Evolutionary conservation across 64 coral and sea anemone species (phyloP).

Genomic region (Astreopora myriophthalma): DNA sequence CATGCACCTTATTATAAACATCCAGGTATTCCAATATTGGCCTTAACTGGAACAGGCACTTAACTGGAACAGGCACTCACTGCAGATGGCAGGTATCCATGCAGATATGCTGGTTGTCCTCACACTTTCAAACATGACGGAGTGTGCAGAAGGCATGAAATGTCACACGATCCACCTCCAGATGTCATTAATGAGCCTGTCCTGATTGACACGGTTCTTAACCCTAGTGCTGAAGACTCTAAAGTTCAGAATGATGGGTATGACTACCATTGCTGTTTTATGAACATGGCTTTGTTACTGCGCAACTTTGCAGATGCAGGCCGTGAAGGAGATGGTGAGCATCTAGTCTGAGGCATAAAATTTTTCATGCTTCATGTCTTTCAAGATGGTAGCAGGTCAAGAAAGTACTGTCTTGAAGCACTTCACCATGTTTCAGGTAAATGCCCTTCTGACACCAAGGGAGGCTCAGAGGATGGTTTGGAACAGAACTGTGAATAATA

Average conservation of each 20-base stretch:
- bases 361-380: slow-evolving; percentile 22
- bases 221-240: background rate
- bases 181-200: background rate
- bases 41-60: background rate
- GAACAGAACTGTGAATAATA: slow-evolving; percentile 67
- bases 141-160: background rate
- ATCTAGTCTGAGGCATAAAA: slow-evolving; percentile 3
- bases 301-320: slow-evolving; percentile 35
- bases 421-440: slow-evolving; percentile 52
- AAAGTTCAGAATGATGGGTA: background rate
- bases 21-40: background rate
- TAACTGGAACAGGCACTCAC: background rate
- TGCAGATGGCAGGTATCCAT: background rate
- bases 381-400: background rate
- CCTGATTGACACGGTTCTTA: background rate
- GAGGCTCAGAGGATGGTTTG: slow-evolving; percentile 17
- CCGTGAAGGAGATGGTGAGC: slow-evolving; percentile 30
- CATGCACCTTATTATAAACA: too few relatives aligned
- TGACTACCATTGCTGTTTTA: slow-evolving; percentile 19
- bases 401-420: slow-evolving; percentile 63
- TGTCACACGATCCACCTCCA: background rate
- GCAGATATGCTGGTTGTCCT: slow-evolving; percentile 3
- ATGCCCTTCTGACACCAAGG: slow-evolving; percentile 33
- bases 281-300: background rate
- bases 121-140: slow-evolving; percentile 7